Evolutionary conservation across 2,888 invertebrate genomes (phyloP).

Genomic region (Chloromyia formosa): DNA sequence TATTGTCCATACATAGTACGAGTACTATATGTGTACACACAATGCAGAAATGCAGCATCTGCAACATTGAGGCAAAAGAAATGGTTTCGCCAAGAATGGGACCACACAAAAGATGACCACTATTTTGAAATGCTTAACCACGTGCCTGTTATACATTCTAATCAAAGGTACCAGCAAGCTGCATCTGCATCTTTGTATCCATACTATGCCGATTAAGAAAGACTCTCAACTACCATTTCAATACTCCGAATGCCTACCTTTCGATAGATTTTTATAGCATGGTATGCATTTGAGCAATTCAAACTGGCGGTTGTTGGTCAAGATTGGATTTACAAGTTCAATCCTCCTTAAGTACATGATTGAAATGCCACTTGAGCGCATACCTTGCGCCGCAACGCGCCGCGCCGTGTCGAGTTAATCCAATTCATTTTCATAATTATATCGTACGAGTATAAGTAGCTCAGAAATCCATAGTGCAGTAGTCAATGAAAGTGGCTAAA

Average conservation of each 20-base stretch:
- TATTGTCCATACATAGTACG: too few species aligned
- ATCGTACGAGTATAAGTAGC: conserved; percentile 5
- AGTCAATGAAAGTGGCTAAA: too few species aligned
- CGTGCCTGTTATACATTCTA: conserved; percentile 29
- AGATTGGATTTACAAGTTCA: neutral
- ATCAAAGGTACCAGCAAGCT: neutral
- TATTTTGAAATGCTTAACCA: conserved; percentile 33
- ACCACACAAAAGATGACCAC: conserved; percentile 41
- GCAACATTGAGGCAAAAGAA: neutral
- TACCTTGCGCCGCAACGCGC: neutral
- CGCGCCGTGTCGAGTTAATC: conserved; percentile 14
- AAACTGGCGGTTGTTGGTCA: conserved; percentile 1
- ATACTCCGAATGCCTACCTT: conserved; percentile 1
- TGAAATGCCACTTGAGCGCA: conserved; percentile 20
- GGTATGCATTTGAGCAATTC: neutral
- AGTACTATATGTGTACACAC: too few species aligned
- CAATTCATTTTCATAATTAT: conserved; percentile 30
- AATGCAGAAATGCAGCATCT: too few species aligned
- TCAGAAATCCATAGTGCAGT: neutral
- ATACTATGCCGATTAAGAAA: conserved; percentile 16
- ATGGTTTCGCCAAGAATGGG: conserved; percentile 6
- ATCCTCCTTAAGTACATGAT: neutral
- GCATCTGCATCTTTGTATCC: conserved; percentile 21
- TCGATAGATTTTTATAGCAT: conserved; percentile 16
- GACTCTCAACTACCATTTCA: conserved; percentile 13